These are phyloP conservation scores for Rousettus madagascariensis DNA, from an alignment of 2,797 vertebrate species.

Conservation along the genomic window DNA sequence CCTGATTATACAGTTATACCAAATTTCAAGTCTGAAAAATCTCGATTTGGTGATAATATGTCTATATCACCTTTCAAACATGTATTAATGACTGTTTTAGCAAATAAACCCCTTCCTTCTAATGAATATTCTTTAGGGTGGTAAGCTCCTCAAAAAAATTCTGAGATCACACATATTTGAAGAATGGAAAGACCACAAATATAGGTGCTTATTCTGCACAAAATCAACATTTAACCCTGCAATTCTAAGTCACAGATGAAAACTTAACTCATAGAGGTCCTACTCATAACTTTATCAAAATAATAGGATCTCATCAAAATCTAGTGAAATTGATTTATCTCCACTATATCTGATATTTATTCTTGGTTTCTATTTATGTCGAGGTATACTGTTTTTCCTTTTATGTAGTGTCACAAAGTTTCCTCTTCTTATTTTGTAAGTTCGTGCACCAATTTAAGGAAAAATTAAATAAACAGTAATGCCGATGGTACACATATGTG, in stretches of 20 bases:
- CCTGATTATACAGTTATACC: not conserved
- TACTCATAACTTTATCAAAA: not conserved
- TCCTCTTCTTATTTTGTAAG: not conserved
- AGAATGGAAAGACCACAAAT: not conserved
- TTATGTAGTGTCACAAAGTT: not conserved
- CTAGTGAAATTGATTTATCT: not conserved
- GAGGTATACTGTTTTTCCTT: not conserved
- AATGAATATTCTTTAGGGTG: not conserved
- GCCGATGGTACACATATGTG: not conserved
- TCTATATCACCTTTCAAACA: not conserved
- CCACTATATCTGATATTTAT: not conserved
- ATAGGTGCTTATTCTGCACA: not conserved
- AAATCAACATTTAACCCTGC: not conserved
- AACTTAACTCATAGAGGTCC: not conserved
- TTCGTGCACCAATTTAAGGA: not conserved
- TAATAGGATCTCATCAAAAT: not conserved
- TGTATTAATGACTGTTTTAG: not conserved
- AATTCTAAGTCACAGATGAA: not conserved
- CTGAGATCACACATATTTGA: not conserved
- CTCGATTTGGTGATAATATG: not conserved
- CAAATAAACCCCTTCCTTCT: not conserved
- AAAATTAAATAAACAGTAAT: not conserved
- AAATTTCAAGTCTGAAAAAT: conserved; percentile 16
- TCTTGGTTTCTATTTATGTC: not conserved
- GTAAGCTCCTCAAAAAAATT: not conserved